Evolutionary conservation across 2,797 vertebrate genomes (phyloP).

Genomic region (Nothura maculosa): DNA sequence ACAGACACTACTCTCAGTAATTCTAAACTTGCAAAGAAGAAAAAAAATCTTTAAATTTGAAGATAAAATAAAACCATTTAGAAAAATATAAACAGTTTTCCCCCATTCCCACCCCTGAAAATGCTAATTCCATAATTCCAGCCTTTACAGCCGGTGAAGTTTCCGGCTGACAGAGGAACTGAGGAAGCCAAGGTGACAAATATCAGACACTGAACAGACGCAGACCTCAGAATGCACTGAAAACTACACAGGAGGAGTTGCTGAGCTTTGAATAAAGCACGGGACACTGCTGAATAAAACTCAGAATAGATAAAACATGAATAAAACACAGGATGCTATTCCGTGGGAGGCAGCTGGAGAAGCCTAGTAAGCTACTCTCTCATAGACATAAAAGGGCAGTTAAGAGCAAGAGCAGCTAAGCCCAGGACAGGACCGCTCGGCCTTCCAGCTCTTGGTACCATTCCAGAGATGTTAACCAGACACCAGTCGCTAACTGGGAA

Average conservation of each 20-base stretch:
- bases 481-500: not conserved
- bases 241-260: not conserved
- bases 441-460: not conserved
- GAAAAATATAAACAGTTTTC: not conserved
- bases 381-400: not conserved
- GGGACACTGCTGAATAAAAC: too few species aligned
- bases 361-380: not conserved
- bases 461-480: not conserved
- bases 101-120: not conserved
- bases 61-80: not conserved
- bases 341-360: not conserved
- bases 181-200: rapidly evolving
- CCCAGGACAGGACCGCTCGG: not conserved
- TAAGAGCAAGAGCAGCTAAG: not conserved
- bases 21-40: not conserved
- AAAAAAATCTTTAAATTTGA: not conserved
- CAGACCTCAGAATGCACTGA: not conserved
- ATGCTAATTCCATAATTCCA: not conserved
- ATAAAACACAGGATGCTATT: not conserved
- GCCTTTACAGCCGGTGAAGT: not conserved
- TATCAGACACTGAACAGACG: not conserved
- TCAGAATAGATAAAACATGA: too few species aligned
- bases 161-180: not conserved
- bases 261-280: not conserved
- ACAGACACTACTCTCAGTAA: not conserved